phyloP scores from a whole-genome alignment of 2,888 invertebrate genomes.

The Sinodicranocentrus sp. region DNA sequence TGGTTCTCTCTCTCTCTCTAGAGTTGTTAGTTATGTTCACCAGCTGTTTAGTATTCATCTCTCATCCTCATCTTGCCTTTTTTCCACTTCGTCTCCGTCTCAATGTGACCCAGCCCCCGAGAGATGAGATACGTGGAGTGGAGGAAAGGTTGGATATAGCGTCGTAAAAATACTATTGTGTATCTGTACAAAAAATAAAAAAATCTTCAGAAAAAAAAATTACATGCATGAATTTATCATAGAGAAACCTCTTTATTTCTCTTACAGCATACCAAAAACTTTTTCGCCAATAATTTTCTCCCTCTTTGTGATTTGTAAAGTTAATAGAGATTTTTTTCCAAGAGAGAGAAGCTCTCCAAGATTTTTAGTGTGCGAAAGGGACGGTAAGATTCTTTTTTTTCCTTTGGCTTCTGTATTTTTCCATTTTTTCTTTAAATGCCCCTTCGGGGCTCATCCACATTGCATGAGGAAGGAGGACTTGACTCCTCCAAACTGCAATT shows the following conservation, averaged over 20 bases:
- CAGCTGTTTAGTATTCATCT: slow-evolving; percentile 68
- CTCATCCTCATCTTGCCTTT: slow-evolving; percentile 43
- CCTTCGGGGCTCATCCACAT: slow-evolving; percentile 58
- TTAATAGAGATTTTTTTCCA: too few relatives aligned
- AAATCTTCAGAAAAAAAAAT: too few relatives aligned
- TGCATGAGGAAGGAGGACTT: slow-evolving; percentile 15
- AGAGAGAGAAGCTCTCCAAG: too few relatives aligned
- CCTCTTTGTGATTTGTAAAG: too few relatives aligned
- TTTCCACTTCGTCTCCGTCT: slow-evolving; percentile 16
- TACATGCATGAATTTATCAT: too few relatives aligned
- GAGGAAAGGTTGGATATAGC: slow-evolving; percentile 20
- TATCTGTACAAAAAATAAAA: neutral
- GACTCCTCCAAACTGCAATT: too few relatives aligned
- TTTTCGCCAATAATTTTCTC: too few relatives aligned
- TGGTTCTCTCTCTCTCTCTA: slow-evolving; percentile 6
- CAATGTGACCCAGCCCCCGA: slow-evolving; percentile 67
- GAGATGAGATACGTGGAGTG: slow-evolving; percentile 43
- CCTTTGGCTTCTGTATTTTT: neutral
- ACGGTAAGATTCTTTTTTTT: too few relatives aligned
- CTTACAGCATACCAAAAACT: too few relatives aligned
- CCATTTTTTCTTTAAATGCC: slow-evolving; percentile 51
- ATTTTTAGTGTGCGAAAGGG: too few relatives aligned
- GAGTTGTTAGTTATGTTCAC: slow-evolving; percentile 33
- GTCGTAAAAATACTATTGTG: slow-evolving; percentile 36
- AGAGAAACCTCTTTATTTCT: neutral